Base-by-base conservation (phyloP, 2,888 invertebrate species). In the Lasioglossum zephyrum region DNA sequence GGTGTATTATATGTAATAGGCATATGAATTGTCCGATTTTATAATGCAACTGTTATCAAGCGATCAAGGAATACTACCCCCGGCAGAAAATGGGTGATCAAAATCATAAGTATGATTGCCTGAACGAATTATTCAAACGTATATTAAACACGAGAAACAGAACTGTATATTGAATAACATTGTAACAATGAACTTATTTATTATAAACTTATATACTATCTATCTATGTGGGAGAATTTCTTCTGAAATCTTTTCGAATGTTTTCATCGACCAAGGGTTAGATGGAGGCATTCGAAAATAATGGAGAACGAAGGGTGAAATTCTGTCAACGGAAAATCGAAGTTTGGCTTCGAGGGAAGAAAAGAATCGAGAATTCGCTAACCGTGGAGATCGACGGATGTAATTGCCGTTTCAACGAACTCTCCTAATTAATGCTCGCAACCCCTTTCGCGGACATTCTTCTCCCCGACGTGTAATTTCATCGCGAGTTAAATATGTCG, bases 341-440 rank as follows among this genome's bases (percentile, higher is more conserved):
- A 22, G 53, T 49, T 18, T 2, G 22, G 8, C 47, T 47, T 47
- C 53, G 53, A 53, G 53, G 22, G 22, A 53, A 22, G 53, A 53
- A 22, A 22, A 53, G 53, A 53, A 26, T 57, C 41, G 9, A 16
- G 66, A 66, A 77, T 53, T 39, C 66, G 44, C 22, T 13, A 26
- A 11, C 11, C 11, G 22, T 36, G 22, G 36, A 69, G 22, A 69
- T 22, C 18, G 18, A 36, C 66, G 18, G 63, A 66, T 9, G 66
- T 66, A 66, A 66, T 66, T 36, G 31, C 66, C 66, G 66, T 31
- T 66, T 36, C 66, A 18, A 66, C 36, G 66, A 66, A 66, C 18
- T 36, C 36, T 36, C 2, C 66, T 31, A 66, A 66, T 66, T 31
- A 66, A 16, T 66, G 66, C 6, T 31, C 18, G 60, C 66, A 18